Base-by-base conservation (phyloP, 1,140 invertebrate genomes). In the Hyphantria cunea region DNA sequence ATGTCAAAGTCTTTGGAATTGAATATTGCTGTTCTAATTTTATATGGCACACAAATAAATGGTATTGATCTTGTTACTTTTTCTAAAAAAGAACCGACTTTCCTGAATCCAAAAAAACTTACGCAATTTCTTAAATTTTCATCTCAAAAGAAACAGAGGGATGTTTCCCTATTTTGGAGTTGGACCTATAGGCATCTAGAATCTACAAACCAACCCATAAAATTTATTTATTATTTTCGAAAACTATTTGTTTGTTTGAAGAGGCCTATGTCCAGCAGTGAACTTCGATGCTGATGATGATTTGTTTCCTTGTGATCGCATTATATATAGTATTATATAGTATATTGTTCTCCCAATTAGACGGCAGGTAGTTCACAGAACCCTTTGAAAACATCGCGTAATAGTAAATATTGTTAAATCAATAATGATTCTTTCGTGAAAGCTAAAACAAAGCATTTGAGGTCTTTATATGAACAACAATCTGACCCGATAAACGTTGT, bases 1-100 rank as follows among this genome's bases (percentile, higher is more conserved):
- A 41, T 77, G 67, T 70, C 70, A 72, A 64, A 37, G 34, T 37
- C 34, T 25, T 37, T 11, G 11, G 11, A 10, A 3, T 37, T 8
- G 7, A 37, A 37, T 37, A 37, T 2, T 37, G 34, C 7, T 37
- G 11, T 37, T 37, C 34, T 37, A 37, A 37, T 37, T 0, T 37
- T 11, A 1, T 2, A 10, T 37, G 34, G 5, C 17, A 25, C 17
- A 25, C 1, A 25, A 25, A 25, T 25, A 3, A 25, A 25, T 5
- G 5, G 17, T 5, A 3, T 25, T 25, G 5, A 25, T 3, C 17
- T 1, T 25, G 5, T 25, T 25, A 3, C 17, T 25, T 25, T 25
- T 25, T 25, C 5, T 1, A 25, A 25, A 25, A 25, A 3, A 25
- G 5, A 1, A 25, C 17, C 1, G 17, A 3, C 17, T 25, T 25